Evolutionary conservation across 2,888 invertebrate genomes (phyloP).

Genomic region (Calameuta idolon): DNA sequence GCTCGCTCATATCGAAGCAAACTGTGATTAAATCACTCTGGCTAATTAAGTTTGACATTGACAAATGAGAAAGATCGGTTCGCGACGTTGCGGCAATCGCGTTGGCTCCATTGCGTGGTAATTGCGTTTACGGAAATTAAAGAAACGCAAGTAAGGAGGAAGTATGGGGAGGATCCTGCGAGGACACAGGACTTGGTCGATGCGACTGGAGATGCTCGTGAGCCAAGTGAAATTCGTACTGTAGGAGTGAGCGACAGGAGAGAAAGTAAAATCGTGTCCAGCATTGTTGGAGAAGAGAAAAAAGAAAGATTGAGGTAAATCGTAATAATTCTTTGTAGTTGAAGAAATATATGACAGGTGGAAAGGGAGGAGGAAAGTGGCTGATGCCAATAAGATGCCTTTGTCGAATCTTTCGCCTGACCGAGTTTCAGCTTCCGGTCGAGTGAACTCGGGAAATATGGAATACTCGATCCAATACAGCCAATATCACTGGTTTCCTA

Average conservation of each 20-base stretch:
- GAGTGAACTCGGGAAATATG: constrained; percentile 58
- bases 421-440: constrained; percentile 55
- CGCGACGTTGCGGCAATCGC: neutral
- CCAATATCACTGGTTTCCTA: constrained; percentile 45
- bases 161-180: too few species aligned
- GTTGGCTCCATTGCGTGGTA: too few species aligned
- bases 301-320: constrained; percentile 25
- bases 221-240: too few species aligned
- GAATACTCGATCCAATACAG: constrained; percentile 58
- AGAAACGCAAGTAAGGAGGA: too few species aligned
- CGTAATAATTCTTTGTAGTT: constrained; percentile 36
- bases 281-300: too few species aligned
- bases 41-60: constrained; percentile 56
- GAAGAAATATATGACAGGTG: neutral
- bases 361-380: constrained; percentile 37
- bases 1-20: neutral
- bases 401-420: constrained; percentile 61
- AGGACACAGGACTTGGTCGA: too few species aligned
- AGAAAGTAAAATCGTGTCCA: too few species aligned
- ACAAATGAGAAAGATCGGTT: constrained; percentile 36
- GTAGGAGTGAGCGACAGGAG: too few species aligned
- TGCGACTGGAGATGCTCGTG: too few species aligned
- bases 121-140: too few species aligned
- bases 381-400: constrained; percentile 60
- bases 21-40: constrained; percentile 53